phyloP scores from a whole-genome alignment of 2,797 vertebrate species.

The Propithecus deckenii region DNA sequence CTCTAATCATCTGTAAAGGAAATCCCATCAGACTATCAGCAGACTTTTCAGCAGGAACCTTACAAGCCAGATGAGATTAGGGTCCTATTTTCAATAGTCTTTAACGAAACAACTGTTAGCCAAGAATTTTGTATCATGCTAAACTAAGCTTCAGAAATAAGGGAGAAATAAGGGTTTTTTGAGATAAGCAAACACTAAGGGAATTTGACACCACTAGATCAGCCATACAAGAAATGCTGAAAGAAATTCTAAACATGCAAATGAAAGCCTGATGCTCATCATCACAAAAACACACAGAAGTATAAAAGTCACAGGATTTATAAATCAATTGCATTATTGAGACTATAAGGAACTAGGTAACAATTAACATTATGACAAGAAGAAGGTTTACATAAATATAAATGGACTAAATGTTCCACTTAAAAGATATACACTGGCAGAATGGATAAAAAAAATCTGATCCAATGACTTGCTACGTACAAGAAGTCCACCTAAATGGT shows the following conservation, averaged over 20 bases:
- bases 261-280: not conserved
- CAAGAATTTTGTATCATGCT: not conserved
- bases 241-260: not conserved
- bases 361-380: not conserved
- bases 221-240: not conserved
- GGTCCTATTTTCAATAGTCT: not conserved
- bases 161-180: not conserved
- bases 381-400: not conserved
- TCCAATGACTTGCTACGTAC: not conserved
- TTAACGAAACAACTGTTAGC: not conserved
- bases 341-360: not conserved
- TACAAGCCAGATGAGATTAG: not conserved
- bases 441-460: not conserved
- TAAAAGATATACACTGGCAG: not conserved
- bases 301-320: not conserved
- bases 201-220: not conserved
- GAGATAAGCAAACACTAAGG: not conserved
- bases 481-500: not conserved
- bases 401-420: not conserved
- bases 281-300: not conserved
- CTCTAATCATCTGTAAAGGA: not conserved
- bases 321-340: not conserved
- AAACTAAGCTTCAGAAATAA: not conserved
- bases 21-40: not conserved
- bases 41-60: not conserved